Percentiles rank a stretch among this genome's conserved stretches.
These are phyloP conservation scores for Gymnothorax javanicus DNA, from an alignment of 2,797 vertebrate species.

Conservation along the genomic window DNA sequence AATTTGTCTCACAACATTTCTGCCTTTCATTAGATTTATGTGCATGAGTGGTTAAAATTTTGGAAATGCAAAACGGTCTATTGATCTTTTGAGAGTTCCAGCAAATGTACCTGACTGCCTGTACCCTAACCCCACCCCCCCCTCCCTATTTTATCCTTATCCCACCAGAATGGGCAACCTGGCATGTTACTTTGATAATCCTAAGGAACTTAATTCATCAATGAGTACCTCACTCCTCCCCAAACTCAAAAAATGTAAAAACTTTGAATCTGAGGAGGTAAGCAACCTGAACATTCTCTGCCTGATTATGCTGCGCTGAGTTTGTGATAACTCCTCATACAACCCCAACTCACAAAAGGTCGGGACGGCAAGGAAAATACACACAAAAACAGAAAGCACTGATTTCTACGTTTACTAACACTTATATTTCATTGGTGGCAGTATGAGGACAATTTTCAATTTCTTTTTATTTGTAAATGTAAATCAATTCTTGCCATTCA, in stretches of 20 bases:
- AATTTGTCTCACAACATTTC: background rate
- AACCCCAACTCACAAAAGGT: too few relatives aligned
- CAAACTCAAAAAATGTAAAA: slow-evolving; percentile 53
- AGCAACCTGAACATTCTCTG: background rate
- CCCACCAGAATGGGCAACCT: slow-evolving; percentile 64
- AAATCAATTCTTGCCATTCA: too few relatives aligned
- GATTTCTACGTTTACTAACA: too few relatives aligned
- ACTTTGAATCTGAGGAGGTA: slow-evolving; percentile 54
- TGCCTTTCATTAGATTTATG: background rate
- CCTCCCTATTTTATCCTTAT: background rate
- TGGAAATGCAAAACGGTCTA: background rate
- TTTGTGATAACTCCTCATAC: background rate
- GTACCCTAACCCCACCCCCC: background rate
- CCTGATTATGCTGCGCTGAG: background rate
- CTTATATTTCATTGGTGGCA: too few relatives aligned
- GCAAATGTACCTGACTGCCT: background rate
- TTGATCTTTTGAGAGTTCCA: background rate
- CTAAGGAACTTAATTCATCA: slow-evolving; percentile 42
- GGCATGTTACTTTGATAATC: slow-evolving; percentile 58
- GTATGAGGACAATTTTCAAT: too few relatives aligned
- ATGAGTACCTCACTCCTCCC: slow-evolving; percentile 57
- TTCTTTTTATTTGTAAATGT: too few relatives aligned
- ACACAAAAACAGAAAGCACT: too few relatives aligned
- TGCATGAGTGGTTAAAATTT: background rate
- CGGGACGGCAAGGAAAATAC: too few relatives aligned